Conservation (phyloP, 2,888 invertebrate genomes). For the Erebia aethiops region DNA sequence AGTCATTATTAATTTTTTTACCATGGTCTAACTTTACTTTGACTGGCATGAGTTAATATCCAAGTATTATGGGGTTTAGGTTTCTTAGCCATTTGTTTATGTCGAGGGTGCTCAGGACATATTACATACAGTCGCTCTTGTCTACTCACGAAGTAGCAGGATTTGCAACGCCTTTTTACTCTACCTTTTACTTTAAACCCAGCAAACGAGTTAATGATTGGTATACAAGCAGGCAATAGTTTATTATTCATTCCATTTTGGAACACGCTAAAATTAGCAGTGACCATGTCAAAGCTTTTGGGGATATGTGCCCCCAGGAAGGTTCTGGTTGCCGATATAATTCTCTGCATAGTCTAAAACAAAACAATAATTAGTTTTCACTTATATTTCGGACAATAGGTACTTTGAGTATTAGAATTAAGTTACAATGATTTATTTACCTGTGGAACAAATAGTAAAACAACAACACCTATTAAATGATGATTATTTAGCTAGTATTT, state of each 20-base stretch:
- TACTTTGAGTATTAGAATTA: no score
- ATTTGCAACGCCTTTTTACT: slow-evolving; percentile 88
- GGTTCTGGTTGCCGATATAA: slow-evolving; percentile 56
- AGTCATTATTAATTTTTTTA: slow-evolving; percentile 38
- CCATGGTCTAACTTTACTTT: slow-evolving; percentile 79
- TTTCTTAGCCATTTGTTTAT: slow-evolving; percentile 91
- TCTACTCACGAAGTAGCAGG: slow-evolving; percentile 88
- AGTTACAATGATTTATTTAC: not conserved
- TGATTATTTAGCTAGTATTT: no score
- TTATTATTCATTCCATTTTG: slow-evolving; percentile 49
- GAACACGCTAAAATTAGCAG: slow-evolving; percentile 51
- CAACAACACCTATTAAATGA: no score
- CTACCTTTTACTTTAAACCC: slow-evolving; percentile 87
- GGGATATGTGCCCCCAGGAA: slow-evolving; percentile 45
- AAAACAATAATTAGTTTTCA: not conserved
- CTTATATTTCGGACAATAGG: no score
- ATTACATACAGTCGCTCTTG: slow-evolving; percentile 87
- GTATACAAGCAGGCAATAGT: slow-evolving; percentile 53
- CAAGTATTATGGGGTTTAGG: slow-evolving; percentile 87
- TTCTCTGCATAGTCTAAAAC: slow-evolving; percentile 49
- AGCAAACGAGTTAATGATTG: slow-evolving; percentile 58
- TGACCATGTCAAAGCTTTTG: slow-evolving; percentile 41
- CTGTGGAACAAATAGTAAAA: not conserved
- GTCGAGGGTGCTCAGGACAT: slow-evolving; percentile 89
- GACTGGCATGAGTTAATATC: slow-evolving; percentile 89